Base-by-base conservation (phyloP, 2,797 vertebrate species). In the Kryptolebias ocellatus region DNA sequence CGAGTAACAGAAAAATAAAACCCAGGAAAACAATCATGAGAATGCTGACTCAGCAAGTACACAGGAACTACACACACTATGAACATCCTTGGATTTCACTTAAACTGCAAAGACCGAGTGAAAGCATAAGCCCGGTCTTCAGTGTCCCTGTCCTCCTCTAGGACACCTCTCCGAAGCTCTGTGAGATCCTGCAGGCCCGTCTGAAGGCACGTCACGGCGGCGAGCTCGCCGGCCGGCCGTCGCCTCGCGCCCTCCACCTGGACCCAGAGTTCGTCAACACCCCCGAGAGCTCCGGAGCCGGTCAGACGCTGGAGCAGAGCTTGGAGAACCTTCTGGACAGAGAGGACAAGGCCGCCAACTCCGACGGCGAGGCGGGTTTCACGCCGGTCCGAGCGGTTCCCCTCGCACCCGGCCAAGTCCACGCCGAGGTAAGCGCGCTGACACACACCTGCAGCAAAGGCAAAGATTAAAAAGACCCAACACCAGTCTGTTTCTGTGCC, bases 211-310 rank as follows among this genome's bases (percentile, higher is more conserved):
- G 78, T 0, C 83, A 85, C 1, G 59, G 89, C 28, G 5, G 62
- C 4, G 78, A 74, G 14, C 74, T 76, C 50, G 80, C 88, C 1
- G 85, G 76, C 49, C 74, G 90, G 0, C 80, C 87, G 12, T 90
- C 91, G 9, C 84, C 92, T 0, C 84, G 56, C 1, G 92, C 91
- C 34, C 93, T 95, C 47, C 92, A 94, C 79, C 78, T 79, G 0
- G 92, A 92, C 75, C 89, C 90, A 0, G 86, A 95, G 89, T 92
- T 90, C 4, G 75, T 91, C 47, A 89, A 78, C 79, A 91, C 87
- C 55, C 91, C 92, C 0, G 90, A 90, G 1, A 71, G 68, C 1
- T 67, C 65, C 0, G 62, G 2, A 1, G 68, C 74, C 64, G 64
- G 31, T 44, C 76, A 90, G 68, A 46, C 77, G 2, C 74, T 89